Conservation (phyloP, 1,140 invertebrate species). For the Drosophila yakuba region DNA sequence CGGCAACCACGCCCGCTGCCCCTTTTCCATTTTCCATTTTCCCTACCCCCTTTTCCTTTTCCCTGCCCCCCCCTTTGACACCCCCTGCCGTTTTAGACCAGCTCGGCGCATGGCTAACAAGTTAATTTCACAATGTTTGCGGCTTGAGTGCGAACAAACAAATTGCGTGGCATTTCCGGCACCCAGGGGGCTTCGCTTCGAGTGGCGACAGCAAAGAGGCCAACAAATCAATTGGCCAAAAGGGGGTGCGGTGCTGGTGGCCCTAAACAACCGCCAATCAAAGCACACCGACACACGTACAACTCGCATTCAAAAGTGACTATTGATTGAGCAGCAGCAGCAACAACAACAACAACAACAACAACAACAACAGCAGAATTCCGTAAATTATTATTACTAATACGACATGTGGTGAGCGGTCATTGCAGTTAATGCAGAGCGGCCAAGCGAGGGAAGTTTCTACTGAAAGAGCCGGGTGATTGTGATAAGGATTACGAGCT, state of each 20-base stretch:
- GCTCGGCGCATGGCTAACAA: constrained; percentile 55
- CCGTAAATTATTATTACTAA: constrained; percentile 72
- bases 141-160: constrained; percentile 62
- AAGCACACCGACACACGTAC: constrained; percentile 38
- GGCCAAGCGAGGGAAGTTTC: constrained; percentile 2
- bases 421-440: constrained; percentile 11
- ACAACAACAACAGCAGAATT: constrained; percentile 21
- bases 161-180: constrained; percentile 57
- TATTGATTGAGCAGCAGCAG: constrained; percentile 62
- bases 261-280: constrained; percentile 62
- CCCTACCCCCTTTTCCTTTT: not conserved
- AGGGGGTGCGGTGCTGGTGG: not conserved
- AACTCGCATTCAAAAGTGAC: constrained; percentile 65
- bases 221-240: constrained; percentile 64
- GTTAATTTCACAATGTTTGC: constrained; percentile 76
- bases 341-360: constrained; percentile 12
- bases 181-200: constrained; percentile 30
- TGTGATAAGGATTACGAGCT: not conserved
- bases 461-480: not conserved
- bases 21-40: too few species aligned
- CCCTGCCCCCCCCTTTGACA: not conserved
- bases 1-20: constrained; percentile 18
- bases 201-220: constrained; percentile 58
- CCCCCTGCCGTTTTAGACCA: constrained; percentile 5
- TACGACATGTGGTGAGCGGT: constrained; percentile 52